These are phyloP conservation scores for Eubasilissa splendida DNA, from an alignment of 2,888 invertebrate genomes.

Conservation along the genomic window DNA sequence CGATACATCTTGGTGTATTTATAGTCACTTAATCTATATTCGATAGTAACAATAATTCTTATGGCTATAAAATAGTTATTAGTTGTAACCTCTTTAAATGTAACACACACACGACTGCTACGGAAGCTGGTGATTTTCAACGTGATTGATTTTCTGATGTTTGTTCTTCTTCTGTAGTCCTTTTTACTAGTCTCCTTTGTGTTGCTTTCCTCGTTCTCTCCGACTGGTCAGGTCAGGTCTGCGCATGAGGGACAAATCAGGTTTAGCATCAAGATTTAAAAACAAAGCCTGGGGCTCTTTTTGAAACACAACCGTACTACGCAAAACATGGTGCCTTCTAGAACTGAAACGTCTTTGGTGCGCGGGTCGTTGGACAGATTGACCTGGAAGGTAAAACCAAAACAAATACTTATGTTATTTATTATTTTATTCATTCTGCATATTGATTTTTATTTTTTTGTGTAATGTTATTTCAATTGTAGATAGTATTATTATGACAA, in stretches of 20 bases:
- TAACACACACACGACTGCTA: too few relatives aligned
- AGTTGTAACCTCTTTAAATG: too few relatives aligned
- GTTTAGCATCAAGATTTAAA: slow-evolving; percentile 53
- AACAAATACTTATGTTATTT: background rate
- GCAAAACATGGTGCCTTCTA: slow-evolving; percentile 11
- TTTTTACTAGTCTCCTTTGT: slow-evolving; percentile 1
- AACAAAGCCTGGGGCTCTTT: slow-evolving; percentile 42
- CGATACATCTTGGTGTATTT: too few relatives aligned
- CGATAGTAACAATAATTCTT: too few relatives aligned
- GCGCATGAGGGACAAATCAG: slow-evolving; percentile 45
- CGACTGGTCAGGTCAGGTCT: background rate
- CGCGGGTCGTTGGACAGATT: slow-evolving; percentile 22
- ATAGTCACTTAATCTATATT: too few relatives aligned
- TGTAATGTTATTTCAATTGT: too few relatives aligned
- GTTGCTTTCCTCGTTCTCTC: background rate
- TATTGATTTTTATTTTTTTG: too few relatives aligned
- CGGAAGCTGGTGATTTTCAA: too few relatives aligned
- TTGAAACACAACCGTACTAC: slow-evolving; percentile 39
- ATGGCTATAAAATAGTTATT: too few relatives aligned
- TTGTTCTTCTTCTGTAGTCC: background rate
- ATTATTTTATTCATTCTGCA: too few relatives aligned
- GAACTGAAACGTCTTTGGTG: slow-evolving; percentile 8
- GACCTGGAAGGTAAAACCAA: slow-evolving; percentile 19
- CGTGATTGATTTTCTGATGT: too few relatives aligned
- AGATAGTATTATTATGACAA: too few relatives aligned